A percentile compares a stretch with the other conserved stretches of the same genome.
Conservation (phyloP, 2,113 vertebrate genomes). For the Phalacrocorax carbo region DNA sequence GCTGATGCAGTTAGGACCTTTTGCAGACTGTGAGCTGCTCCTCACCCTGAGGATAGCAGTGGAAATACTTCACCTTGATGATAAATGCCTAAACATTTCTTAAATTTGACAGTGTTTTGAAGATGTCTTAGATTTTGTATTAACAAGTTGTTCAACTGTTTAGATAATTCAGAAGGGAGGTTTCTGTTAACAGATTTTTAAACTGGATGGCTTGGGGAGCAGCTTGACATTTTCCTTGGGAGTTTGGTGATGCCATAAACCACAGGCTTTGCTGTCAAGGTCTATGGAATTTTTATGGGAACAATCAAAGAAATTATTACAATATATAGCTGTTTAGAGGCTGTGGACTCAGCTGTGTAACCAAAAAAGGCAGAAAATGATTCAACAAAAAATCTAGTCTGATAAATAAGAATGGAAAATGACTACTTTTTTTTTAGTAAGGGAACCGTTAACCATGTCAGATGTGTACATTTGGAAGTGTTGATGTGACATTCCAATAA, state of each 20-base stretch:
- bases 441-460: not conserved
- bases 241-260: not conserved
- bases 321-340: not conserved
- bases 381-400: not conserved
- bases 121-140: not conserved
- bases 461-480: not conserved
- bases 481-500: not conserved
- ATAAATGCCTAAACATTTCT: not conserved
- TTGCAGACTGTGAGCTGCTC: not conserved
- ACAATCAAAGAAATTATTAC: not conserved
- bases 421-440: not conserved
- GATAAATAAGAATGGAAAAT: not conserved
- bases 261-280: not conserved
- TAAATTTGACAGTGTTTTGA: conserved; percentile 18
- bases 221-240: not conserved
- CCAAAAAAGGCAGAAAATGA: not conserved
- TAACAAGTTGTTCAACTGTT: conserved; percentile 7
- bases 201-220: not conserved
- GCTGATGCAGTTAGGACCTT: not conserved
- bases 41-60: not conserved
- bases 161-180: not conserved
- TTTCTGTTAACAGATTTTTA: not conserved
- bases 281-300: not conserved
- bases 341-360: not conserved
- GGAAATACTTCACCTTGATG: not conserved